phyloP scores from a whole-genome alignment of 1,140 invertebrate species.

The Chionoecetes opilio region DNA sequence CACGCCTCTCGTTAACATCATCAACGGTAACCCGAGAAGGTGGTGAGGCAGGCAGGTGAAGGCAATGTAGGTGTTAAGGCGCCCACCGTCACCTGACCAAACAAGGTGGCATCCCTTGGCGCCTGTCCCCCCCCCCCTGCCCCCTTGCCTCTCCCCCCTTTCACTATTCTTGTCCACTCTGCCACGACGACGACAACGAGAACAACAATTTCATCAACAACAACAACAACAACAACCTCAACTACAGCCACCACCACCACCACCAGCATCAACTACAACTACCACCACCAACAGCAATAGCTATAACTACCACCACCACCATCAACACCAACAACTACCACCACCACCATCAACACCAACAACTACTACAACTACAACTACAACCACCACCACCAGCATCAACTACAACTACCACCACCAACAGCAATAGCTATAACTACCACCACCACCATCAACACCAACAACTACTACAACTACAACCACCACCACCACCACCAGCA shows the following conservation, averaged over 20 bases:
- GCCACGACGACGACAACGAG: neutral
- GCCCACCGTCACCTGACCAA: constrained; percentile 2
- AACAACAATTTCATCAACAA: neutral
- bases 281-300: no score
- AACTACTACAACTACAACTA: neutral
- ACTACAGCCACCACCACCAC: neutral
- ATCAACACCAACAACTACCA: neutral
- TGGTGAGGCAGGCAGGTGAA: neutral
- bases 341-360: neutral
- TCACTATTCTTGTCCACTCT: neutral
- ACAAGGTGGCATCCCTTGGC: neutral
- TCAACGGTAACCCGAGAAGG: neutral
- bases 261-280: neutral
- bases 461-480: neutral
- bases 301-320: no score
- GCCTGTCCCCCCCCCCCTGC: neutral
- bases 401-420: neutral
- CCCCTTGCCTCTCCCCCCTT: neutral
- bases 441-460: neutral
- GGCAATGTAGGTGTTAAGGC: neutral
- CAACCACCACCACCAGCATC: neutral
- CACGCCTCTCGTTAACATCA: constrained; percentile 25
- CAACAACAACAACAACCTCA: neutral
- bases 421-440: no score
- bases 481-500: neutral